Conservation (phyloP, 2,113 vertebrate genomes). For the Chaetura pelagica region DNA sequence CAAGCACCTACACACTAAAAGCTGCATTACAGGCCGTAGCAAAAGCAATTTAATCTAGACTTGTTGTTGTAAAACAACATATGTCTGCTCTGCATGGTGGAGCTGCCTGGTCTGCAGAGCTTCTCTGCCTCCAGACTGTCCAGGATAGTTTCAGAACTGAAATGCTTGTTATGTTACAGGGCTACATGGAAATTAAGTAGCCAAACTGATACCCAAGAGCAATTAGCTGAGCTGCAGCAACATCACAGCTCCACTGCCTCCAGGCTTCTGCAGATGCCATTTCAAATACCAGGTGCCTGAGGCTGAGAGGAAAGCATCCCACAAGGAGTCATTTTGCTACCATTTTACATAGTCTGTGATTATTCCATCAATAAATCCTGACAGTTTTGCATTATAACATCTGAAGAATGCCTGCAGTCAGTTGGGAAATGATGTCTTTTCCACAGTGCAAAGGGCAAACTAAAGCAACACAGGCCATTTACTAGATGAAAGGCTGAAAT, state of each 20-base stretch:
- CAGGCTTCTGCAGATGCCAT: neutral
- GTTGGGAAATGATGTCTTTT: neutral
- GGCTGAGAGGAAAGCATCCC: neutral
- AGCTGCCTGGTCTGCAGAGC: neutral
- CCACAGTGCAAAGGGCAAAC: neutral
- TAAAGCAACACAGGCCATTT: neutral
- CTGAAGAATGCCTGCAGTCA: neutral
- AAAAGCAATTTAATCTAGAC: neutral
- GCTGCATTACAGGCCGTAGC: neutral
- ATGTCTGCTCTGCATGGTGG: neutral
- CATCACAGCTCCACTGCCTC: neutral
- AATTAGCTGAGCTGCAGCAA: neutral
- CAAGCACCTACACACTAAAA: neutral
- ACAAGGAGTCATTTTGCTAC: neutral
- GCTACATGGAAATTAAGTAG: neutral
- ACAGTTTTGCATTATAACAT: accelerated
- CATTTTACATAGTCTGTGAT: neutral
- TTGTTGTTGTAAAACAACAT: neutral
- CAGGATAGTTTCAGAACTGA: neutral
- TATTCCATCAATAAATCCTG: neutral
- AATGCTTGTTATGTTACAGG: neutral
- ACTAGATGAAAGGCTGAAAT: neutral
- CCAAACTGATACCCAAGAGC: neutral
- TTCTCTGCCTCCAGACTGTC: neutral
- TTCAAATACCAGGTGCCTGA: neutral